phyloP scores from a whole-genome alignment of 1,140 invertebrate species.

The Melanaphis sacchari region DNA sequence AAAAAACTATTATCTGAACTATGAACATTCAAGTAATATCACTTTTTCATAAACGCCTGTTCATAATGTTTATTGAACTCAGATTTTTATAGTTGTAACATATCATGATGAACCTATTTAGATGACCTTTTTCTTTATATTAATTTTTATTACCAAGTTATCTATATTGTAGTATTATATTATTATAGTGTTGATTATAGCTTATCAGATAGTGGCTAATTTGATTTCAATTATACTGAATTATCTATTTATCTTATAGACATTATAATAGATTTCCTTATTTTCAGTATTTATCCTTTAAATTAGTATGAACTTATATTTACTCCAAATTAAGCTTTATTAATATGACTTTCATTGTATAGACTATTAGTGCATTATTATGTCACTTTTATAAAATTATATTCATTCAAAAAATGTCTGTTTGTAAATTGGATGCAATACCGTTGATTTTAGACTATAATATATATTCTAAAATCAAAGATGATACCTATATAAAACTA shows the following conservation, averaged over 20 bases:
- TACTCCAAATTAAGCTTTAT: too few species aligned
- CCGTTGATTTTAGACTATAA: too few species aligned
- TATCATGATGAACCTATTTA: background rate
- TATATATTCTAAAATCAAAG: too few species aligned
- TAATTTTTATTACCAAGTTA: background rate
- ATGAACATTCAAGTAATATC: background rate
- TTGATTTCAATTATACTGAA: too few species aligned
- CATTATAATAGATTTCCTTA: background rate
- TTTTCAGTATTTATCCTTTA: too few species aligned
- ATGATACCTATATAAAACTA: background rate
- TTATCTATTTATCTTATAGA: too few species aligned
- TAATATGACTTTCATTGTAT: background rate
- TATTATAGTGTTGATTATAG: too few species aligned
- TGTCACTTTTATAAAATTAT: background rate
- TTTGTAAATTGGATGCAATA: background rate
- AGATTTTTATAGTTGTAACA: background rate
- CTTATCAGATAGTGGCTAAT: too few species aligned
- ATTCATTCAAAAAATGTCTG: background rate
- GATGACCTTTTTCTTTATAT: background rate
- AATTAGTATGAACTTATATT: too few species aligned
- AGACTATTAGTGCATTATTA: background rate
- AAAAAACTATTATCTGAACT: background rate
- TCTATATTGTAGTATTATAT: too few species aligned
- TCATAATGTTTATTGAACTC: background rate
- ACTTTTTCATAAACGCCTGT: background rate